Evolutionary conservation across 2,888 invertebrate species (phyloP).

Genomic region (Diabrotica balteata): DNA sequence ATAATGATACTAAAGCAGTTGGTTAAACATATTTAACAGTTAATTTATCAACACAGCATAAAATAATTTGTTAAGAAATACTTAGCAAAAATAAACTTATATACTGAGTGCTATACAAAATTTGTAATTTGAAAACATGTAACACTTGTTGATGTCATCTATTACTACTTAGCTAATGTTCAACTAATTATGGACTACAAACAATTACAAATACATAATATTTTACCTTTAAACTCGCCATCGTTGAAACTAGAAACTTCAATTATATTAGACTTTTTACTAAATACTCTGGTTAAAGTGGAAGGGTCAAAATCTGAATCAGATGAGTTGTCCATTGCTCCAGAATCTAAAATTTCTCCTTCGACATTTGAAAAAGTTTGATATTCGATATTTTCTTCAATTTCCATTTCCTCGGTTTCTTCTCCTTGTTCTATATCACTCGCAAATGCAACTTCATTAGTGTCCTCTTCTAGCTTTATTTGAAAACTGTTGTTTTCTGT

Average conservation of each 20-base stretch:
- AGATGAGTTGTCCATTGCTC: conserved; percentile 53
- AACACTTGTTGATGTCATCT: no score
- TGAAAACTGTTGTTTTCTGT: conserved; percentile 36
- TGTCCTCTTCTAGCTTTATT: conserved; percentile 57
- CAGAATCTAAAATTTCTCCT: conserved; percentile 47
- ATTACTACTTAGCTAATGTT: no score
- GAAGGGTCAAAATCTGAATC: conserved; percentile 55
- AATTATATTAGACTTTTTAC: background rate
- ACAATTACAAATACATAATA: no score
- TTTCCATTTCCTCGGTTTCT: conserved; percentile 35
- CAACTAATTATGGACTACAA: no score
- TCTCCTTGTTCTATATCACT: conserved; percentile 24
- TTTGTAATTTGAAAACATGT: no score
- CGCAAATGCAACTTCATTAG: conserved; percentile 48
- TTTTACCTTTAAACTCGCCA: no score
- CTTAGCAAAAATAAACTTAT: no score
- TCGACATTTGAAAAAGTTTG: conserved; percentile 36
- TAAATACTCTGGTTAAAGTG: conserved; percentile 20
- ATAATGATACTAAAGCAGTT: no score
- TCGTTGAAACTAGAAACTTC: background rate
- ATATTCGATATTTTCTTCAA: conserved; percentile 38
- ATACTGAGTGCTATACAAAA: no score
- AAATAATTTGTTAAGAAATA: no score
- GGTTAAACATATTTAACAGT: no score
- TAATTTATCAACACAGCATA: no score